Evolutionary conservation across 2,113 vertebrate genomes (phyloP), one percentile per base, ranked within the genome.

Genomic region (Laticauda laticaudata): DNA sequence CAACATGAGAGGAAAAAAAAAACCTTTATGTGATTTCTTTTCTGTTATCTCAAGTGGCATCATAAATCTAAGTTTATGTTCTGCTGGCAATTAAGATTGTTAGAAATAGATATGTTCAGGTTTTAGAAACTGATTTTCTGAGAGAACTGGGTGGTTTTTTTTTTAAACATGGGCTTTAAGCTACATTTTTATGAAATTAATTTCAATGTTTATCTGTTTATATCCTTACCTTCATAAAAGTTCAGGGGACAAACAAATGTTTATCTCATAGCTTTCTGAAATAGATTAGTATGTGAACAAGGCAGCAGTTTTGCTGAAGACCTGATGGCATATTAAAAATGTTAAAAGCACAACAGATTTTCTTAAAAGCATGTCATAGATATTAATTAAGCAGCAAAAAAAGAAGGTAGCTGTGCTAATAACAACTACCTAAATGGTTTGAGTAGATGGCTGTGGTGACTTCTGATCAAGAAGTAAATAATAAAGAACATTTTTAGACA

Each of bases 1-100:
- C 90, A 87, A 24, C 57, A 59, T 45, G 59, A 43, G 21, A 24
- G 54, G 20, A 51, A 56, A 48, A 56, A 56, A 90, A 43, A 53
- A 88, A n/a, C 45, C 6, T 48, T 54, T 92, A 89, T 0, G 81
- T 90, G 0, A 24, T 45, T 90, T 61, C 3, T 61, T 61, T n/a
- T 43, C 53, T 69, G 29, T 5, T 94, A 55, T 4, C 1, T 90
- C 88, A 53, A 94, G 87, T 86, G 91, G 55, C 90, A 0, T 24
- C 48, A 54, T 88, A 91, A 91, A 89, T 91, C 90, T 90, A 93
- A 91, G 34, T 85, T 54, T 75, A 7, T 29, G 0, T 75, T 75
- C n/a, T 93, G 53, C 26, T 86, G 59, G 55, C 48, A 24, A 43
- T 34, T 23, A 56, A 18, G 2, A 93, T 15, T 11, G 48, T 92